Evolutionary conservation across 2,113 vertebrate species (phyloP), one percentile per base, ranked within the genome.

Genomic region (Syngnathus typhle): DNA sequence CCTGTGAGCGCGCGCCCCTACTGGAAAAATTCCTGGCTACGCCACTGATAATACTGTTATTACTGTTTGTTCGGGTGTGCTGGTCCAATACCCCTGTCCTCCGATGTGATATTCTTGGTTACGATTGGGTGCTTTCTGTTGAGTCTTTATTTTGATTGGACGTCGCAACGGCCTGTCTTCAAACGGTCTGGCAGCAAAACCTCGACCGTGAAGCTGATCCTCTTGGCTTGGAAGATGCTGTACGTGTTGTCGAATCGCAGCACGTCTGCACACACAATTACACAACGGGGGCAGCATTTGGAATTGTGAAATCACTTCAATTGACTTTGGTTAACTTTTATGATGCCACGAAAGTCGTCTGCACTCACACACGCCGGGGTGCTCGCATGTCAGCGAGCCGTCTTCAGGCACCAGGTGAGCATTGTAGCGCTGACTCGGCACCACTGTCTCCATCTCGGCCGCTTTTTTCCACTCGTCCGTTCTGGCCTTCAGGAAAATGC

Each of bases 231-330:
- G 74, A 99, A 92, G 87, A 94, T 92, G 90, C 96, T 99, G 92
- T 99, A 99, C 9, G 95, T 99, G 90, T 99, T 99, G 91, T 99
- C 96, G 10, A 98, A 99, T 46, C 95, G 91, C 81, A 99, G 87
- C 37, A 99, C 96, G 2, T 99, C 96, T 99, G 86, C 11, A 39
- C 60, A 62, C 2, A 54, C 21, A 27, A 1, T 27, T n/a, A n/a
- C 7, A n/a, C 47, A 8, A 49, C 12, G 12, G 2, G 16, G 3
- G 7, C 1, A 16, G 46, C 6, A 47, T 47, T 47, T 47, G 12
- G 46, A 5, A 47, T 47, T 7, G 16, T 47, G 46, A 47, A 47
- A 47, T 47, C 13, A 18, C 46, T 47, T 15, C 46, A 16, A 47
- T 1, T 47, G 3, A 47, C 46, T 6, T 6, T 18, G 46, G 27